Evolutionary conservation across 1,140 invertebrate genomes (phyloP).

Genomic region (Drosophila quadrilineata): DNA sequence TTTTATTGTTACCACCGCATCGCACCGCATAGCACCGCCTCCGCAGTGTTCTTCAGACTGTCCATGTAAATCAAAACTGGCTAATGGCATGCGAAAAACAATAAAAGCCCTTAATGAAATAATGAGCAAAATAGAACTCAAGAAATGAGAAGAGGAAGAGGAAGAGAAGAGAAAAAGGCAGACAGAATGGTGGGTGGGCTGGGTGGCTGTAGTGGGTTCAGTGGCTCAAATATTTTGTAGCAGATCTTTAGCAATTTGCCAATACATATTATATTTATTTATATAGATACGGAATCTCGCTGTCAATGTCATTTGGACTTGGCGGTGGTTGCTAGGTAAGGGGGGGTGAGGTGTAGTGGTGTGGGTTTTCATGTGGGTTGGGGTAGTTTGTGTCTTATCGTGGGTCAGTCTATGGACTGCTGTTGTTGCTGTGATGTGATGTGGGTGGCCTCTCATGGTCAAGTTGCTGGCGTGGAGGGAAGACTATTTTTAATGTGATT

Average conservation of each 20-base stretch:
- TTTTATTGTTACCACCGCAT: constrained; percentile 57
- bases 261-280: constrained; percentile 12
- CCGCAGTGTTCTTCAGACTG: constrained; percentile 9
- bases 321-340: neutral
- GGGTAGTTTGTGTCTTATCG: constrained; percentile 9
- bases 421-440: no score
- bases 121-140: constrained; percentile 54
- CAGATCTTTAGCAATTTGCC: constrained; percentile 35
- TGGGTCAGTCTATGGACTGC: constrained; percentile 26
- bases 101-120: constrained; percentile 77
- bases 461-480: constrained; percentile 9
- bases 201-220: neutral
- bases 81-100: constrained; percentile 79
- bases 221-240: constrained; percentile 1
- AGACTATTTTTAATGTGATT: constrained; percentile 77
- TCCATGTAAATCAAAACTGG: constrained; percentile 77
- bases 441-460: constrained; percentile 25
- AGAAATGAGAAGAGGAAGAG: constrained; percentile 1
- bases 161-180: neutral
- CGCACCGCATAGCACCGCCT: neutral
- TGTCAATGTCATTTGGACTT: neutral
- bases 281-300: constrained; percentile 14
- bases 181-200: neutral
- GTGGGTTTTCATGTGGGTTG: neutral
- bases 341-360: neutral